Percentiles rank a stretch among this genome's conserved stretches.
phyloP scores from a whole-genome alignment of 2,888 invertebrate genomes.

The Lasioglossum figueresi region DNA sequence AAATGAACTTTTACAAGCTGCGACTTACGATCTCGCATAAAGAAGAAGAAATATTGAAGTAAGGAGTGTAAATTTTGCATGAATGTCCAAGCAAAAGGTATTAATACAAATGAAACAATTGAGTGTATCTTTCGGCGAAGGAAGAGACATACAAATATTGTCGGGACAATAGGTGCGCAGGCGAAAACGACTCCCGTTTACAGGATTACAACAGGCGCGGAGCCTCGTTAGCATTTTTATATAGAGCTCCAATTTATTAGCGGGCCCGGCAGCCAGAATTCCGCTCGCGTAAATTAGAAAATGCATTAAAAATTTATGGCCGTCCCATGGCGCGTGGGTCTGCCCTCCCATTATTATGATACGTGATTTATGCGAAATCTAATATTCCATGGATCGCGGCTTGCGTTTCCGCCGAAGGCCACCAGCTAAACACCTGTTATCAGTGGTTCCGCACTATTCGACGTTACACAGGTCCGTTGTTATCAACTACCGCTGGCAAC shows the following conservation, averaged over 20 bases:
- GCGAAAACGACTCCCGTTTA: not conserved
- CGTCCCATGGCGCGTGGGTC: not conserved
- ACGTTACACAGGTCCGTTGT: constrained; percentile 57
- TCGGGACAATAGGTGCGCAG: not conserved
- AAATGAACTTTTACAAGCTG: too few species aligned
- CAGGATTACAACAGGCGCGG: not conserved
- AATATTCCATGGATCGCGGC: constrained; percentile 56
- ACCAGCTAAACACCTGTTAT: constrained; percentile 67
- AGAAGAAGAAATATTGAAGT: not conserved
- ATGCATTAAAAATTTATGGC: constrained; percentile 37
- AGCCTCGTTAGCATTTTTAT: constrained; percentile 2
- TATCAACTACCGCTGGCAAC: constrained; percentile 61
- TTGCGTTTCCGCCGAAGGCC: constrained; percentile 58
- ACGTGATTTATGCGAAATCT: constrained; percentile 58
- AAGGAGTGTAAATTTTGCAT: not conserved
- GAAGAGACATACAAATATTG: not conserved
- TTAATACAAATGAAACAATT: not conserved
- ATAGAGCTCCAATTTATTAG: constrained; percentile 1
- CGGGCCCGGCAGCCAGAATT: not conserved
- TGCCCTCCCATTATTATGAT: constrained; percentile 28
- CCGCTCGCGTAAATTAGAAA: constrained; percentile 9
- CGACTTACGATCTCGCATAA: not conserved
- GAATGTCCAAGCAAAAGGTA: not conserved
- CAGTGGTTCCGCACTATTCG: constrained; percentile 57
- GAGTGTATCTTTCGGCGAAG: not conserved